phyloP scores from a whole-genome alignment of 1,140 invertebrate species.

The Triops longicaudatus region DNA sequence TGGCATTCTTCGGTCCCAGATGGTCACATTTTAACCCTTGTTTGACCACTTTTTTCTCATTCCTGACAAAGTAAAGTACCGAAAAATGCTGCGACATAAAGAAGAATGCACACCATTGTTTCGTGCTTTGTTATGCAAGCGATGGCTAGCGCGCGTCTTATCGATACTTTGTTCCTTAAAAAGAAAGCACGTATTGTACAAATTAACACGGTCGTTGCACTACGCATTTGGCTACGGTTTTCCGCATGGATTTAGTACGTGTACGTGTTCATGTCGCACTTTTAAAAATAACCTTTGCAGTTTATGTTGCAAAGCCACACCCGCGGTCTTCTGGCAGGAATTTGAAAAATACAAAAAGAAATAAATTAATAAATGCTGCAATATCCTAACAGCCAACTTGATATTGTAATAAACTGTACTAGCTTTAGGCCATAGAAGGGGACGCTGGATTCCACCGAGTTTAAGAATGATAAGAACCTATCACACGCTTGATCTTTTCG shows the following conservation, averaged over 20 bases:
- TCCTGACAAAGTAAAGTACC: not conserved
- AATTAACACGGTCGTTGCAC: slow-evolving; percentile 4
- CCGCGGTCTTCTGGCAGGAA: not conserved
- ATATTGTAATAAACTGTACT: not conserved
- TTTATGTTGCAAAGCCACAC: not conserved
- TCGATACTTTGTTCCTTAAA: not conserved
- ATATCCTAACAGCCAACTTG: not conserved
- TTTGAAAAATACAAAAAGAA: not conserved
- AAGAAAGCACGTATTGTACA: not conserved
- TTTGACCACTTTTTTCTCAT: not conserved
- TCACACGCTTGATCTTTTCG: not conserved
- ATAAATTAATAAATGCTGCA: no score
- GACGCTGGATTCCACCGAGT: not conserved
- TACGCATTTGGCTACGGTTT: not conserved
- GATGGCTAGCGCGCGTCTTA: not conserved
- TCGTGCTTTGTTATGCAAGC: not conserved
- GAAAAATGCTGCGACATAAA: not conserved
- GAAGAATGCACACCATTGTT: not conserved
- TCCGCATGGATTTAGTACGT: not conserved
- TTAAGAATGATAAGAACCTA: not conserved
- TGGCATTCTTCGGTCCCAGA: not conserved
- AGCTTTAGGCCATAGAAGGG: not conserved
- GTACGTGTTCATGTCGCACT: not conserved
- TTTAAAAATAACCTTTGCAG: not conserved
- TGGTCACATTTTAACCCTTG: not conserved